These are phyloP conservation scores for Tiliqua scincoides DNA, from an alignment of 2,113 vertebrate genomes.

Conservation along the genomic window DNA sequence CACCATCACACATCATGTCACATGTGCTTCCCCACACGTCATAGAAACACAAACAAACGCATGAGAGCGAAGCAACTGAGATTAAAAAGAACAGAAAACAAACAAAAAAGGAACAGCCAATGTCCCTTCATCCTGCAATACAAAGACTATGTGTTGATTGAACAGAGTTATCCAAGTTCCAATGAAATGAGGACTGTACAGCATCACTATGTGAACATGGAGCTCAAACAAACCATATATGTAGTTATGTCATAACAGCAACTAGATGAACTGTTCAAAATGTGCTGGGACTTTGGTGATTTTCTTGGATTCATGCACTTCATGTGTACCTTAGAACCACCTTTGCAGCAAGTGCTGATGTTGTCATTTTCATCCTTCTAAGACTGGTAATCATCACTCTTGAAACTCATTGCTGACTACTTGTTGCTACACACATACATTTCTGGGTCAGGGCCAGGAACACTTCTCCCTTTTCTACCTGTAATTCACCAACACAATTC, in stretches of 20 bases:
- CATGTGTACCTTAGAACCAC: not conserved
- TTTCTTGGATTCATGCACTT: not conserved
- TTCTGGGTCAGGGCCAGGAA: constrained; percentile 1
- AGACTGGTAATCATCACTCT: not conserved
- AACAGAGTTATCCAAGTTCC: not conserved
- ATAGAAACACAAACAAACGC: too few relatives aligned
- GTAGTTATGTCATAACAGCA: too few relatives aligned
- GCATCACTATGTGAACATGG: too few relatives aligned
- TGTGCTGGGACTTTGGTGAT: not conserved
- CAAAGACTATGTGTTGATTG: not conserved
- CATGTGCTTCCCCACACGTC: too few relatives aligned
- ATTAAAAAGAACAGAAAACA: too few relatives aligned
- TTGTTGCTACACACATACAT: not conserved
- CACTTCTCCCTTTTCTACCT: not conserved
- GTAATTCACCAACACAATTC: not conserved
- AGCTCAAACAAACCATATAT: too few relatives aligned
- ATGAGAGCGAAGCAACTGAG: too few relatives aligned
- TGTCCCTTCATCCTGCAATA: too few relatives aligned
- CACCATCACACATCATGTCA: too few relatives aligned
- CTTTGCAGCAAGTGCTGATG: not conserved
- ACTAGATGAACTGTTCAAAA: too few relatives aligned
- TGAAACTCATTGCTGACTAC: not conserved
- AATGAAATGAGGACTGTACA: too few relatives aligned
- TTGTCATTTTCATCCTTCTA: not conserved
- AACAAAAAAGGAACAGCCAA: too few relatives aligned